These are phyloP conservation scores for Agrochola litura DNA, from an alignment of 2,888 invertebrate genomes.

Conservation along the genomic window DNA sequence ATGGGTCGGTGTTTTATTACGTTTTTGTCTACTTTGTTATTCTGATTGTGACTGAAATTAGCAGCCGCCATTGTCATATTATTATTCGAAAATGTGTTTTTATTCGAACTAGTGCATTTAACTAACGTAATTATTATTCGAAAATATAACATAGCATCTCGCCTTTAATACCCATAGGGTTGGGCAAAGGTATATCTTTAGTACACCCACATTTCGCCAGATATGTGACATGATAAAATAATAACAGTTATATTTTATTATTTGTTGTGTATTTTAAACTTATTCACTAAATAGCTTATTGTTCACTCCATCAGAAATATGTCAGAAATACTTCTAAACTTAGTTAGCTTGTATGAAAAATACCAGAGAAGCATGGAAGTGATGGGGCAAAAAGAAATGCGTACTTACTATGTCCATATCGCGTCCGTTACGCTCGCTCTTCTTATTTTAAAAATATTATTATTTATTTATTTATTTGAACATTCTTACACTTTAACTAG, in stretches of 20 bases:
- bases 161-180: neutral
- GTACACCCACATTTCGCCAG: neutral
- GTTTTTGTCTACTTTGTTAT: constrained; percentile 57
- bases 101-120: constrained; percentile 8
- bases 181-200: neutral
- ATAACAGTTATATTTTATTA: neutral
- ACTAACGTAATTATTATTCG: neutral
- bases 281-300: neutral
- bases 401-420: constrained; percentile 17
- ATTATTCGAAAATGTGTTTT: constrained; percentile 31
- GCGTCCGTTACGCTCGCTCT: neutral
- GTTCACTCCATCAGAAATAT: neutral
- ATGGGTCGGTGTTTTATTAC: constrained; percentile 64
- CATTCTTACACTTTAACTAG: too few relatives aligned
- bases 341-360: constrained; percentile 30
- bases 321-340: constrained; percentile 20
- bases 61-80: constrained; percentile 51
- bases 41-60: constrained; percentile 65
- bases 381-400: constrained; percentile 21
- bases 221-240: neutral
- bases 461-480: neutral
- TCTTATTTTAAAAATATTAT: constrained; percentile 21
- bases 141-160: neutral
- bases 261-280: neutral
- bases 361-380: constrained; percentile 27